Evolutionary conservation across 2,797 vertebrate genomes (phyloP), one percentile per base, ranked within the genome.

Genomic region (Chaenodraco wilsoni): DNA sequence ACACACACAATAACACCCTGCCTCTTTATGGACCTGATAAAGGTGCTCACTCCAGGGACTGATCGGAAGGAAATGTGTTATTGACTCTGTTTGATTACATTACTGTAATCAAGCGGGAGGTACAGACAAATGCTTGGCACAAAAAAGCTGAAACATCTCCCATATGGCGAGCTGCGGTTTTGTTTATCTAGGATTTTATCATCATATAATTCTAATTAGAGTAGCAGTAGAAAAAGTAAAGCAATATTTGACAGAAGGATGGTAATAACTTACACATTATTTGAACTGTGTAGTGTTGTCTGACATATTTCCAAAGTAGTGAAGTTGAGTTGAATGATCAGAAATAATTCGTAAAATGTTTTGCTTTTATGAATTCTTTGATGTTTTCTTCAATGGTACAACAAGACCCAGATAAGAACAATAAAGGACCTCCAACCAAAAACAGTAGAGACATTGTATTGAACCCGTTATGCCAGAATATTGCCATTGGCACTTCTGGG

Each of bases 391-490:
- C 44, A 44, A 11, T 40, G 27, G 16, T 37, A 19, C 27, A 51
- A 40, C 12, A 58, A 50, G 10, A 16, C 8, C 11, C 4, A 3
- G 17, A 48, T 52, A 16, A 13, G 21, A 61, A n/a, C 14, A 13
- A 9, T 9, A 23, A 55, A 61, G 4, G 16, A 57, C 16, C 10
- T 45, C 4, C 19, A 52, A 54, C 16, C 17, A 62, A 65, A 3
- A 3, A 90, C 82, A 88, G 59, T 54, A 37, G 49, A 37, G 62
- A 59, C 72, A 49, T 62, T 88, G 79, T 87, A 3, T 45, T 52
- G 13, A 8, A 7, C 2, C 15, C 3, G 0, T 89, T 89, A 63
- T 8, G 8, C 27, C 84, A 87, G 48, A n/a, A 12, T 48, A 19
- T 16, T 16, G 62, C 76, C 48, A n/a, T 0, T 10, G 49, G 82